Evolutionary conservation across 2,888 invertebrate species (phyloP).

Genomic region (Athalia circularis): DNA sequence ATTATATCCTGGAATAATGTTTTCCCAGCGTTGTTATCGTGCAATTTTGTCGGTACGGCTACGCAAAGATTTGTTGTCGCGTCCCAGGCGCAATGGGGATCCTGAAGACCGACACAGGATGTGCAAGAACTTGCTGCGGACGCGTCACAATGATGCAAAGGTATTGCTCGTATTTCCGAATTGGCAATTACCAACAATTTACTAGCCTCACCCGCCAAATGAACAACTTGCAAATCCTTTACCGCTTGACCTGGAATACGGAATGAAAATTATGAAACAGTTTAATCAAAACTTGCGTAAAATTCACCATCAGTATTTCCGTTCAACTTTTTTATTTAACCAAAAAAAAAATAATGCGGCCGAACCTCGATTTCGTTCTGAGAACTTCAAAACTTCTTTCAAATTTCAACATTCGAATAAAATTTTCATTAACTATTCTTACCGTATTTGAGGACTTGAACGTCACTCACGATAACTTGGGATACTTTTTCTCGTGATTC

Average conservation of each 20-base stretch:
- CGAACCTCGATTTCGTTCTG: too few species aligned
- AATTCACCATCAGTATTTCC: too few species aligned
- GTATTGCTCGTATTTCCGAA: constrained; percentile 89
- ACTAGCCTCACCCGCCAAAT: constrained; percentile 81
- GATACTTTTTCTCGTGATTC: constrained; percentile 74
- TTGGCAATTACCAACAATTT: constrained; percentile 93
- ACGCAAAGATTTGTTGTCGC: constrained; percentile 78
- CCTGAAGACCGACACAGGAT: constrained; percentile 93
- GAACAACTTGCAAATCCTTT: constrained; percentile 83
- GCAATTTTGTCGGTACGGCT: constrained; percentile 76
- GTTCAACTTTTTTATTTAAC: too few species aligned
- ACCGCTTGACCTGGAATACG: constrained; percentile 73
- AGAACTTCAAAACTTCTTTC: too few species aligned
- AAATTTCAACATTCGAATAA: neutral
- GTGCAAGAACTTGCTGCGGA: constrained; percentile 76
- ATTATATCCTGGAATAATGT: constrained; percentile 84
- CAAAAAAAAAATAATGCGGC: too few species aligned
- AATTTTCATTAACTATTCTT: constrained; percentile 50
- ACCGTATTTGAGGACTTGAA: constrained; percentile 74
- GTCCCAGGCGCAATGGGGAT: constrained; percentile 99
- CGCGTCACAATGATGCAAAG: constrained; percentile 87
- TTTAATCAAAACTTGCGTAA: neutral
- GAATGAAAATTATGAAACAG: neutral
- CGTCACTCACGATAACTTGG: constrained; percentile 78
- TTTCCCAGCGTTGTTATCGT: constrained; percentile 78